Percentiles rank a stretch among this genome's conserved stretches.
Conservation (phyloP, 2,888 invertebrate species). For the Oxystoma pomonae region DNA sequence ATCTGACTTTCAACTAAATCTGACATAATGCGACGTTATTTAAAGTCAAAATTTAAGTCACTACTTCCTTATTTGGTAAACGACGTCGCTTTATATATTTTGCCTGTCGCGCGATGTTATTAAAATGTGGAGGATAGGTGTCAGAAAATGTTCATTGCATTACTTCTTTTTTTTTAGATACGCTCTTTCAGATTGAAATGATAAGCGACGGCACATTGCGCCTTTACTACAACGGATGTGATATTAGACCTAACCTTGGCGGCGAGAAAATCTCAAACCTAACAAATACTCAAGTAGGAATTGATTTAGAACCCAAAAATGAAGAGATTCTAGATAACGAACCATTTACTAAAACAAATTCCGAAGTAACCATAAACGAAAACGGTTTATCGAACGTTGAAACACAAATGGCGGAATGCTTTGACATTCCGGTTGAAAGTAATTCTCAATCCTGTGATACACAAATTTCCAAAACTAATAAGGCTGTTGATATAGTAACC, state of each 20-base stretch:
- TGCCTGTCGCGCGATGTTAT: no score
- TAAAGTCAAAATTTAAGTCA: no score
- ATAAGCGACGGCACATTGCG: constrained; percentile 33
- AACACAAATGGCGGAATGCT: no score
- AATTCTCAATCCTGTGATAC: background rate
- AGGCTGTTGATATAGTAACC: background rate
- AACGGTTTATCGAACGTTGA: no score
- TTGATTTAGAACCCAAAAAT: constrained; percentile 11
- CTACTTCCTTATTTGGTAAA: no score
- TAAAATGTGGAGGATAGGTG: no score
- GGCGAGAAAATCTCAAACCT: constrained; percentile 18
- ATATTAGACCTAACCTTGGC: constrained; percentile 36
- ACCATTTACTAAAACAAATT: background rate
- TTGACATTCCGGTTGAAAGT: background rate
- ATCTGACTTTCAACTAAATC: background rate
- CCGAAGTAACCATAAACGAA: no score
- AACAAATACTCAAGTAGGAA: constrained; percentile 8
- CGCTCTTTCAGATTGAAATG: constrained; percentile 39
- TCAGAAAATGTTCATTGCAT: no score
- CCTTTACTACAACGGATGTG: constrained; percentile 36
- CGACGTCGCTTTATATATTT: no score
- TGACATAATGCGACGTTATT: no score
- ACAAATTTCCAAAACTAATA: background rate
- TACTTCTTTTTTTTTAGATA: constrained; percentile 22
- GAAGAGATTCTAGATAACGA: background rate